Evolutionary conservation across 2,797 vertebrate species (phyloP).

Genomic region (Diceros bicornis): DNA sequence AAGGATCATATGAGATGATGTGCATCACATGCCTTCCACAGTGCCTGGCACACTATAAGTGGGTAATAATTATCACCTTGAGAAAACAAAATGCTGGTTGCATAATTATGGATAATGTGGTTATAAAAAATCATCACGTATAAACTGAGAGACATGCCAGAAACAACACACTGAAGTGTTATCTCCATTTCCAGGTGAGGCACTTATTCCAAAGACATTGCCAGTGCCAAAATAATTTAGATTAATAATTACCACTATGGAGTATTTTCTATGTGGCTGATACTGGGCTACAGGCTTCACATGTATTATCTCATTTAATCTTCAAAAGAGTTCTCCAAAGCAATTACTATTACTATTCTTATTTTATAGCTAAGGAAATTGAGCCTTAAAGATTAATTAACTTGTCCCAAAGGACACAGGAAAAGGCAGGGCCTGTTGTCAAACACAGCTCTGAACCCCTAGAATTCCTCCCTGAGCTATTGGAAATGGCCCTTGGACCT

Average conservation of each 20-base stretch:
- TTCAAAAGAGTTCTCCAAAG: background rate
- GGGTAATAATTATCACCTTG: background rate
- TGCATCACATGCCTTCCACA: background rate
- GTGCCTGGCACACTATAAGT: background rate
- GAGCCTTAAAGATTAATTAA: constrained; percentile 33
- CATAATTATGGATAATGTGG: constrained; percentile 19
- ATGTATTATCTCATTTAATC: constrained; percentile 50
- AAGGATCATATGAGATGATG: background rate
- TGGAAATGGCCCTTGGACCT: background rate
- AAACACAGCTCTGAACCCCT: background rate
- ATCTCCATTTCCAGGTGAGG: constrained; percentile 30
- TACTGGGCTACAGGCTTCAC: background rate
- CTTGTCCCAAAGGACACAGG: background rate
- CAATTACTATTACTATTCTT: constrained; percentile 24
- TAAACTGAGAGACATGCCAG: constrained; percentile 43
- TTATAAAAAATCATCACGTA: constrained; percentile 39
- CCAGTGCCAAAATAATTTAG: constrained; percentile 35
- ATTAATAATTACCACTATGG: background rate
- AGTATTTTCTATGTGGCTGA: background rate
- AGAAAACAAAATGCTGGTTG: constrained; percentile 34
- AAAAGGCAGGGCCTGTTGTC: background rate
- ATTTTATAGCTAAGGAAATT: constrained; percentile 21
- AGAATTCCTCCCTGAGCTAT: background rate
- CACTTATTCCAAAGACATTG: constrained; percentile 30
- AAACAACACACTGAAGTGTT: constrained; percentile 51